Base-by-base conservation (phyloP, 2,113 vertebrate genomes). In the Nycticryphes semicollaris region DNA sequence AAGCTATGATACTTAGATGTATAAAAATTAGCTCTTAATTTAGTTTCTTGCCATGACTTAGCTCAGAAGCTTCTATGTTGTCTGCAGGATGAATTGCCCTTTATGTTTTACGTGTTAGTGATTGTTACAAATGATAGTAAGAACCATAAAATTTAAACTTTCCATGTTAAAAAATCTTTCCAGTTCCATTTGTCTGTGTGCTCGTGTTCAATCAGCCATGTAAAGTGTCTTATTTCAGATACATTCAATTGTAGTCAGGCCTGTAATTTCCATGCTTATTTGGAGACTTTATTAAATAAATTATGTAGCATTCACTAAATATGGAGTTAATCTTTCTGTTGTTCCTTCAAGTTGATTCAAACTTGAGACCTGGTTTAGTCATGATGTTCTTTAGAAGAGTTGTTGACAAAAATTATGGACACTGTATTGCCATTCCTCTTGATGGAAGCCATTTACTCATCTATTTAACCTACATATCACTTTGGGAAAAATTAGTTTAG, bases 171-270 rank as follows among this genome's bases (percentile, higher is more conserved):
- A 74, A 92, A 89, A 50, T 7, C 24, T 81, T 96, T 96, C 83
- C 73, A 91, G 45, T 81, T 96, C 93, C 94, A 96, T 95, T 96
- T 93, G 93, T 94, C 84, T 95, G 83, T 94, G 95, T 96, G 90
- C 79, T 96, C 9, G 59, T 97, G 88, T 93, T 96, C 92, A 84
- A 96, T 84, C 96, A 93, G 74, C 81, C 90, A 91, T 97, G 90
- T 96, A 96, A 95, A 16, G 30, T 82, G 82, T 97, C 91, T 96
- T 89, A 70, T 93, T 97, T 94, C 59, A 86, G 84, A 81, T 87
- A 74, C 68, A 94, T 94, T 93, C 37, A 70, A 95, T 96, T 96
- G 93, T 95, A 95, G 87, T 77, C 84, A 94, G 69, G 79, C 31
- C 84, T 94, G 82, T 94, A 78, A 92, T 91, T 89, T 96, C 57